Base-by-base conservation (phyloP, 1,140 invertebrate species). In the Trichonephila clavipes region DNA sequence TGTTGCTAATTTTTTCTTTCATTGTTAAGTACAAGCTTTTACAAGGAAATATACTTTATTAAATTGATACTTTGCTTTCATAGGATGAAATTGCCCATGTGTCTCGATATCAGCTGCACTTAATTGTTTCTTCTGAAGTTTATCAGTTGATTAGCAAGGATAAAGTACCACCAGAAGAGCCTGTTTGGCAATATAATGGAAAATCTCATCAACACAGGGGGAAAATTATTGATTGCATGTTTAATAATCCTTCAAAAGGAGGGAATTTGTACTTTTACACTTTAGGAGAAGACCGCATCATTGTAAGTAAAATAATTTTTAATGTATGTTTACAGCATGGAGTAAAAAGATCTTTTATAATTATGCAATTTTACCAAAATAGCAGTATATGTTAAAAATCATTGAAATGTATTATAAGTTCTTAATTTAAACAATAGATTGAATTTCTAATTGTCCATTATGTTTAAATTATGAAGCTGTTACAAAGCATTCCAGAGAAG, bases 281-380 rank as follows among this genome's bases (percentile, higher is more conserved):
- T 69, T 72, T 92, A 24, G 90, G 90, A 72, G 82, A 92, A 59
- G 90, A 92, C 86, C 83, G 44, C 14, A 58, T 86, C 16, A n/a
- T 92, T 82, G 90, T 92, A 16, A 59, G 90, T 91, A 34, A 51
- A 28, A 69, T 6, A 18, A 58, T 34, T 62, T 51, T 51, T 12
- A 51, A 1, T 10, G 10, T 51, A 10, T 51, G 51, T 51, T 51
- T 1, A 51, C 5, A 51, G 10, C 10, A 51, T 51, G 51, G 10
- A 51, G 51, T 5, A 51, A 51, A 10, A 1, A 51, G 44, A 51
- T 10, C 5, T 51, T 51, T 51, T 51, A 51, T 51, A 5, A 51
- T 51, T 7, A 51, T 51, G 51, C 5, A 51, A 10, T 51, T 51
- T 51, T 12, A 51, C 7, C 51, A 51, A 10, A 51, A 51, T 51